Percentiles rank a stretch among this genome's conserved stretches.
These are phyloP conservation scores for Eira barbara DNA, from an alignment of 2,113 vertebrate species.

Conservation along the genomic window DNA sequence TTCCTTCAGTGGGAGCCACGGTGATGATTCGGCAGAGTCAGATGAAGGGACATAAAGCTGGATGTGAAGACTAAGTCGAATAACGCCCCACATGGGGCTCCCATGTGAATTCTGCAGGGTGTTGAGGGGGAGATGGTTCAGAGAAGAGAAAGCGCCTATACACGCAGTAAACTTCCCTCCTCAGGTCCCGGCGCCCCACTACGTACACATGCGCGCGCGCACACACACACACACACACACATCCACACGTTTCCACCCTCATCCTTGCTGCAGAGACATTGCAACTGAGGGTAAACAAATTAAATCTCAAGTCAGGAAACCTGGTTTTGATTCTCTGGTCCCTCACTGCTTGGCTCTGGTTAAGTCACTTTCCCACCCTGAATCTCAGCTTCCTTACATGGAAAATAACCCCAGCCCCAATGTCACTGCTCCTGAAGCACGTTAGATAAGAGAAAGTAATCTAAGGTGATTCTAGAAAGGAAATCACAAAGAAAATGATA, in stretches of 20 bases:
- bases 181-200: background rate
- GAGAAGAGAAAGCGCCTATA: background rate
- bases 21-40: no score
- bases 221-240: background rate
- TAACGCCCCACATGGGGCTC: background rate
- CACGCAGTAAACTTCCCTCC: background rate
- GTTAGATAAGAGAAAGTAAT: background rate
- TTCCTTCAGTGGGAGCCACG: background rate
- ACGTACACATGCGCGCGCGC: no score
- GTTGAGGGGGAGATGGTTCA: background rate
- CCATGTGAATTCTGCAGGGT: background rate
- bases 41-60: no score
- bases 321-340: slow-evolving; percentile 9
- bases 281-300: background rate
- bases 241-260: background rate
- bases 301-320: slow-evolving; percentile 3
- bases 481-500: slow-evolving; percentile 18
- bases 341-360: background rate
- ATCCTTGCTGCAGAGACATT: background rate
- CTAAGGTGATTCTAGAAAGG: background rate
- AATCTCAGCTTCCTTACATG: background rate
- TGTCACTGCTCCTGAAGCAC: background rate
- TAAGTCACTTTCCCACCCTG: slow-evolving; percentile 31
- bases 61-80: no score
- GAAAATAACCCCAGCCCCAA: background rate